phyloP scores from a whole-genome alignment of 2,113 vertebrate species.

The Ammodytes marinus region DNA sequence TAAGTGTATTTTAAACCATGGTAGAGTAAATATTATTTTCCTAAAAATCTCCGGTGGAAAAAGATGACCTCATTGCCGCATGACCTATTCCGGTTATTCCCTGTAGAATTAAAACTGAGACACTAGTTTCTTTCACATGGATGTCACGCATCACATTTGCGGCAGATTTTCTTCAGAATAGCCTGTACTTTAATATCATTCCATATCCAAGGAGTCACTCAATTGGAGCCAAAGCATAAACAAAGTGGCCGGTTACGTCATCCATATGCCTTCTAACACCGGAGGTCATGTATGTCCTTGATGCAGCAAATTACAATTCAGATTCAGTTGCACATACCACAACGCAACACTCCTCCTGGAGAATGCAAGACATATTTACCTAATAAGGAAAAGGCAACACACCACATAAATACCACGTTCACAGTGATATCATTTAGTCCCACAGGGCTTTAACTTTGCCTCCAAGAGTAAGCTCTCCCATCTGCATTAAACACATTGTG shows the following conservation, averaged over 20 bases:
- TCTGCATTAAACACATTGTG: slow-evolving; percentile 47
- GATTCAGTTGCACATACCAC: neutral
- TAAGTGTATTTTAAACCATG: neutral
- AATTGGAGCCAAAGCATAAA: neutral
- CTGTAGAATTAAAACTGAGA: neutral
- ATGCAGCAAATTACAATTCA: slow-evolving; percentile 11
- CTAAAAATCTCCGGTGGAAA: slow-evolving; percentile 5
- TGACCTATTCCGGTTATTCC: neutral
- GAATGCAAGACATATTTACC: slow-evolving; percentile 34
- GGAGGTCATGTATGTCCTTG: neutral
- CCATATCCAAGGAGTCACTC: neutral
- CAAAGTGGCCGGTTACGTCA: neutral
- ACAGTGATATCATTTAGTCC: slow-evolving; percentile 47
- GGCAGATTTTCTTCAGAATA: neutral
- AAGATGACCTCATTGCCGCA: neutral
- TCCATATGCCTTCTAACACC: neutral
- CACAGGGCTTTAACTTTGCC: slow-evolving; percentile 11
- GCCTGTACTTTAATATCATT: neutral
- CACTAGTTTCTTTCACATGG: slow-evolving; percentile 6
- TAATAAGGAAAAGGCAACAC: slow-evolving; percentile 38
- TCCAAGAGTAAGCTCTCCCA: slow-evolving; percentile 23
- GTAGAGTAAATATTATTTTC: neutral
- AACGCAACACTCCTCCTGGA: slow-evolving; percentile 8
- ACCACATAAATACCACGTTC: slow-evolving; percentile 28
- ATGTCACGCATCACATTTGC: neutral